Evolutionary conservation across 2,797 vertebrate genomes (phyloP).

Genomic region (Pipistrellus pipistrellus): DNA sequence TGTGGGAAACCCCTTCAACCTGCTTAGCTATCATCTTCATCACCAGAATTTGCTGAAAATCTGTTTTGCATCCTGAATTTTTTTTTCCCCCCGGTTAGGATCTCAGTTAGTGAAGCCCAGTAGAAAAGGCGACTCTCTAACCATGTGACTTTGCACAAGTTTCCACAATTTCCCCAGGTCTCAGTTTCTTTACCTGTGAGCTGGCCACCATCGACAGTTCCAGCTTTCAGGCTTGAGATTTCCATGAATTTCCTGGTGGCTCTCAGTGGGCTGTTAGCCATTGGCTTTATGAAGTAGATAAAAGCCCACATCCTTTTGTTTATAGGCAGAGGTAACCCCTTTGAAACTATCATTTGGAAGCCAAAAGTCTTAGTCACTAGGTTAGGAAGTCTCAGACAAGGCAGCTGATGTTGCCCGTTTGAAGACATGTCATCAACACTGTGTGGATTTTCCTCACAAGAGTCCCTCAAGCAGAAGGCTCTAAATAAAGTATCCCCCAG

Average conservation of each 20-base stretch:
- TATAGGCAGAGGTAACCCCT: neutral
- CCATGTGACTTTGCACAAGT: too few relatives aligned
- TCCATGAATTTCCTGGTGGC: neutral
- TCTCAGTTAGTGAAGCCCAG: neutral
- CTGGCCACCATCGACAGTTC: neutral
- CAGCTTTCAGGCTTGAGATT: neutral
- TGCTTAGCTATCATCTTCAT: neutral
- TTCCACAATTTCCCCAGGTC: neutral
- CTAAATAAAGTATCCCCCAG: neutral
- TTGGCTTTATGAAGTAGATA: neutral
- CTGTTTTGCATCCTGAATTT: neutral
- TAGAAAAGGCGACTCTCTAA: neutral
- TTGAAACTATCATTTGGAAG: conserved; percentile 30
- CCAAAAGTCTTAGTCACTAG: conserved; percentile 62
- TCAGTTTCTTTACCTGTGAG: neutral
- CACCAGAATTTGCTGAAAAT: neutral
- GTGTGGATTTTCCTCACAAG: conserved; percentile 31
- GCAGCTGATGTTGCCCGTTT: neutral
- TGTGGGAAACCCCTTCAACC: neutral
- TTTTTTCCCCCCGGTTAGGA: neutral
- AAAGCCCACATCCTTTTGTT: neutral
- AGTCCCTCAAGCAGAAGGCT: conserved; percentile 8
- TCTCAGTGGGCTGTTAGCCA: neutral
- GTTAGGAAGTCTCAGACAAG: neutral
- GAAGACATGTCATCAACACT: neutral